Percentiles rank a stretch among this genome's conserved stretches.
These are phyloP conservation scores for Xanthorhoe spadicearia DNA, from an alignment of 2,888 invertebrate species.

Conservation along the genomic window DNA sequence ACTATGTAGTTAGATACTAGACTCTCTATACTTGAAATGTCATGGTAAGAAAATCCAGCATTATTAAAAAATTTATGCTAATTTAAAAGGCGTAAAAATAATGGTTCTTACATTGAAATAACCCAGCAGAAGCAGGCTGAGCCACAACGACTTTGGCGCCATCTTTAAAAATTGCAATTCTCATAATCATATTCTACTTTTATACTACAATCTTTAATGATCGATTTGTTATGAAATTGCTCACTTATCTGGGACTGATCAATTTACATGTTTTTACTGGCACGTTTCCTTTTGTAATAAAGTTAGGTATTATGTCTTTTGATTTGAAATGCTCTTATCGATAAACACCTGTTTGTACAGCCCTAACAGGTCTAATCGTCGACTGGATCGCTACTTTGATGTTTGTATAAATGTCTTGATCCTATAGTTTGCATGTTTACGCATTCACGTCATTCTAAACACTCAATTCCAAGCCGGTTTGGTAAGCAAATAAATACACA, in stretches of 20 bases:
- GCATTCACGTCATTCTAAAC: not conserved
- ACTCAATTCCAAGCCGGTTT: not conserved
- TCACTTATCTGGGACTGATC: constrained; percentile 47
- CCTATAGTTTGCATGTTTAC: too few relatives aligned
- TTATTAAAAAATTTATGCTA: too few relatives aligned
- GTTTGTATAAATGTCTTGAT: too few relatives aligned
- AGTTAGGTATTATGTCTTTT: not conserved
- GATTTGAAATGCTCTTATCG: not conserved
- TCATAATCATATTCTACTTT: constrained; percentile 45
- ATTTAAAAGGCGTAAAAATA: constrained; percentile 7
- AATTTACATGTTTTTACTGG: constrained; percentile 23
- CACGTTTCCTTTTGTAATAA: constrained; percentile 49
- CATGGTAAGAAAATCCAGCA: too few relatives aligned
- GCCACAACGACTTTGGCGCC: constrained; percentile 56
- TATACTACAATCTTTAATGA: constrained; percentile 50
- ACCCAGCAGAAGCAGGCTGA: constrained; percentile 53
- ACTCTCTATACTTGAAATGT: too few relatives aligned
- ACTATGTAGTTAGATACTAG: too few relatives aligned
- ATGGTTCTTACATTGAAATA: constrained; percentile 57
- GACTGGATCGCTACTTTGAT: too few relatives aligned
- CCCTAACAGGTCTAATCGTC: not conserved
- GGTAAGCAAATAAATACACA: not conserved
- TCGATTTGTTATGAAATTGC: constrained; percentile 30
- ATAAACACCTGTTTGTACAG: not conserved
- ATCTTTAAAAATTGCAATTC: constrained; percentile 48